Evolutionary conservation across 1,140 invertebrate species (phyloP), one percentile per base, ranked within the genome.

Genomic region (Calliphora vicina): DNA sequence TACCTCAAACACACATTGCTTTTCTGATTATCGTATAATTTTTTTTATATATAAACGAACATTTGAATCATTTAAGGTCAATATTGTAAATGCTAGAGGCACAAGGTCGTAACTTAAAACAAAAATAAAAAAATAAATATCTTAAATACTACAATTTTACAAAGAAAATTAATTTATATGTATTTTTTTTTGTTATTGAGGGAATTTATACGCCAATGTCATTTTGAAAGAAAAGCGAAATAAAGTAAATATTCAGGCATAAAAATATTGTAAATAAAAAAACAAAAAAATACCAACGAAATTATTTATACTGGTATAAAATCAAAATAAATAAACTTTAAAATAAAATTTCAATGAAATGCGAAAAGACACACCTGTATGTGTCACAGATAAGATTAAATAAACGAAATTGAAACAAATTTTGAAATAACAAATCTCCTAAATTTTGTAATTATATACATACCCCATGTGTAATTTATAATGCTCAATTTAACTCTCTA

Each of bases 31-130:
- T 50, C 45, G 45, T 50, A 50, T 50, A 50, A 50, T 67, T 61
- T 61, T 5, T 17, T 61, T 17, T n/a, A n/a, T n/a, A n/a, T n/a
- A n/a, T n/a, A n/a, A n/a, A n/a, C 50, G 50, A 61, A 61, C 17
- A 61, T 61, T 35, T 67, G 1, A 67, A 2, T 78, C 35, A 78
- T 43, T 43, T 78, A 45, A 78, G 74, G 74, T 78, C 74, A 78
- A 43, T 43, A 23, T 78, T 42, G 35, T 78, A 78, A 43, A 43
- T 20, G 8, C 20, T 26, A 78, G 20, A 43, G 74, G n/a, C 74
- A 78, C 74, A 78, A 78, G 74, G 74, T 78, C 74, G 74, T 78
- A 43, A 78, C 13, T 78, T 43, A 43, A 76, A 78, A 76, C 27
- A 23, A 45, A 45, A 78, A 20, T 29, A 76, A 78, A 78, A 78